Evolutionary conservation across 2,113 vertebrate species (phyloP).

Genomic region (Hippocampus abdominalis): DNA sequence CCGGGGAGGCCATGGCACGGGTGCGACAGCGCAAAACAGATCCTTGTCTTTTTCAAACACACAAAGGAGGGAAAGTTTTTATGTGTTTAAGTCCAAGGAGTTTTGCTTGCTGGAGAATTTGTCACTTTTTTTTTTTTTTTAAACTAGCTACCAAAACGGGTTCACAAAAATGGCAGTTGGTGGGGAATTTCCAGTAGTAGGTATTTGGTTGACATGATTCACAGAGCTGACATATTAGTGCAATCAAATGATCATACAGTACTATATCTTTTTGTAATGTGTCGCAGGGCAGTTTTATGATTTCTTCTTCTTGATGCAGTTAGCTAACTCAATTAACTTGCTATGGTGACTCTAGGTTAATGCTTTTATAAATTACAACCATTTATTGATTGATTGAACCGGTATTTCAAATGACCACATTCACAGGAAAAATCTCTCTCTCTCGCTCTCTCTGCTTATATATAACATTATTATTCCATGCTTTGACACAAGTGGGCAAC

Average conservation of each 20-base stretch:
- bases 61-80: background rate
- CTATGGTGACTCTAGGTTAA: background rate
- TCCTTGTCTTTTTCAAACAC: constrained; percentile 30
- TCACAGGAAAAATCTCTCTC: too few relatives aligned
- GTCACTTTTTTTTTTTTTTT: background rate
- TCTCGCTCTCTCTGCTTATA: too few relatives aligned
- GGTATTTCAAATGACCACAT: too few relatives aligned
- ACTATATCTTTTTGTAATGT: background rate
- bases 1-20: background rate
- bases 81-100: background rate
- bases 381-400: too few relatives aligned
- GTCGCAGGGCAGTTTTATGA: background rate
- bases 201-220: background rate
- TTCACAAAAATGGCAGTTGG: background rate
- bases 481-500: too few relatives aligned
- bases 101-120: background rate
- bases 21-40: constrained; percentile 24
- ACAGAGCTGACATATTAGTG: background rate
- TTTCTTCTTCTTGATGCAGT: background rate
- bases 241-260: background rate
- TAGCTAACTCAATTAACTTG: background rate
- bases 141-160: background rate
- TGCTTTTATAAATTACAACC: background rate
- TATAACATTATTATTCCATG: too few relatives aligned
- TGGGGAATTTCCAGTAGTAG: background rate